Conservation (phyloP, 1,140 invertebrate species). For the Rhopalosiphum maidis region DNA sequence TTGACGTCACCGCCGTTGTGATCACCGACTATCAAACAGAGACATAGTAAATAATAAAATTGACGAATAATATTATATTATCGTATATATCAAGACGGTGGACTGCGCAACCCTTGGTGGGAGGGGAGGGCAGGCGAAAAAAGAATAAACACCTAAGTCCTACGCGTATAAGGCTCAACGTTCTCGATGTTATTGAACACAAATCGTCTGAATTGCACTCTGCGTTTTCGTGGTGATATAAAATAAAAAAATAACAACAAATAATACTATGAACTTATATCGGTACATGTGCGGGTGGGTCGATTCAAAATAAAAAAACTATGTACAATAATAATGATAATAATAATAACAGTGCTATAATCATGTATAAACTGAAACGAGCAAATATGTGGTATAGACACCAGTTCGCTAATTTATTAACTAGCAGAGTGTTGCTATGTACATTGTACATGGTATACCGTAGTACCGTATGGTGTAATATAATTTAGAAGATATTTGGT, state of each 20-base stretch:
- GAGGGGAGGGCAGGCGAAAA: background rate
- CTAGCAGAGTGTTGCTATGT: background rate
- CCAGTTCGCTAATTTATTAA: background rate
- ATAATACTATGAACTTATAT: background rate
- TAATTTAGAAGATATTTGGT: background rate
- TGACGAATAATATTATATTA: background rate
- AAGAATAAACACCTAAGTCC: background rate
- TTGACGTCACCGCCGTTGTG: background rate
- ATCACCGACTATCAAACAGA: background rate
- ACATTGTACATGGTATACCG: background rate
- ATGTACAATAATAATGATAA: background rate
- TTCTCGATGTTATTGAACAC: background rate
- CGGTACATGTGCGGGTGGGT: background rate
- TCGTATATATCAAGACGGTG: background rate
- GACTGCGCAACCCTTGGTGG: background rate
- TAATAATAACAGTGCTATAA: background rate
- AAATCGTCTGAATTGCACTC: background rate
- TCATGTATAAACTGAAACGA: background rate
- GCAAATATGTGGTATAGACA: background rate
- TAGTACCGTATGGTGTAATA: background rate
- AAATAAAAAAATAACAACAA: too few species aligned
- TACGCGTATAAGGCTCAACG: background rate
- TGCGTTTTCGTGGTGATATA: background rate
- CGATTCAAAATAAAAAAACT: background rate
- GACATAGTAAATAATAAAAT: background rate